Evolutionary conservation across 2,888 invertebrate genomes (phyloP).

Genomic region (Amphimallon solstitiale): DNA sequence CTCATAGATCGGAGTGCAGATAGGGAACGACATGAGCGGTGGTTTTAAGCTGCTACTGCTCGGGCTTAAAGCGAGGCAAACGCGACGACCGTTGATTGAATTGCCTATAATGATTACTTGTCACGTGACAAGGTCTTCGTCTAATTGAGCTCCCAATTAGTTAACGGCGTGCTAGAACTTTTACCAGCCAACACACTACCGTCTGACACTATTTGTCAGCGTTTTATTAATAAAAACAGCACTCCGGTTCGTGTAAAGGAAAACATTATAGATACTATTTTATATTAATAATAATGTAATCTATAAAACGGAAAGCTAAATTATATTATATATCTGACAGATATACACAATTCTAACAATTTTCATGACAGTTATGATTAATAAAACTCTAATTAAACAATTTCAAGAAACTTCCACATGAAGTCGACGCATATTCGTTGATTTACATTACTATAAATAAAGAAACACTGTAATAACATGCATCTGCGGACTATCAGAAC

Average conservation of each 20-base stretch:
- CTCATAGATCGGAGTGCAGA: slow-evolving; percentile 11
- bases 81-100: background rate
- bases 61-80: slow-evolving; percentile 10
- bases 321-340: too few species aligned
- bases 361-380: too few species aligned
- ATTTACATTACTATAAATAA: too few species aligned
- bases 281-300: too few species aligned
- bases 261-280: too few species aligned
- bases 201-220: slow-evolving; percentile 12
- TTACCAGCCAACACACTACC: background rate
- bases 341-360: too few species aligned
- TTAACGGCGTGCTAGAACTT: slow-evolving; percentile 15
- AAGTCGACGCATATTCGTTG: too few species aligned
- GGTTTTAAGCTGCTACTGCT: slow-evolving; percentile 20
- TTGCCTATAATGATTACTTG: slow-evolving; percentile 23
- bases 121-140: slow-evolving; percentile 23
- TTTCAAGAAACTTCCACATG: too few species aligned
- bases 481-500: too few species aligned
- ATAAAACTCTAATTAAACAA: too few species aligned
- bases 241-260: background rate
- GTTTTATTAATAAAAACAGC: slow-evolving; percentile 16
- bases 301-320: too few species aligned
- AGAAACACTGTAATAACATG: too few species aligned
- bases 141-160: slow-evolving; percentile 29
- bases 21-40: slow-evolving; percentile 10